Base-by-base conservation (phyloP, 2,888 invertebrate genomes). In the Andrena dorsata region DNA sequence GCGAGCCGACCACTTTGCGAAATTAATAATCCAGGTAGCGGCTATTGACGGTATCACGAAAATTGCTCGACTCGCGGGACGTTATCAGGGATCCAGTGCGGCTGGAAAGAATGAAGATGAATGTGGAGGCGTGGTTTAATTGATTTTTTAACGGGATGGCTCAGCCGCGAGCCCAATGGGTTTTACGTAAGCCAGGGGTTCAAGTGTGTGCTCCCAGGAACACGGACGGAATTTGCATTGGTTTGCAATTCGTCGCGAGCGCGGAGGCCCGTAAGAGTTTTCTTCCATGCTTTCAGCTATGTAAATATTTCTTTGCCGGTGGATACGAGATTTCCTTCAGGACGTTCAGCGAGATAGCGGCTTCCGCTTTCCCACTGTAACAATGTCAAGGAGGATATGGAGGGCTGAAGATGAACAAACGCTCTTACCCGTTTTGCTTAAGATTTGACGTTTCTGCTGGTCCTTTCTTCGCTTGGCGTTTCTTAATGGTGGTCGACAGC, bases 151-250 rank as follows among this genome's bases (percentile, higher is more conserved):
- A 32, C 66, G 60, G 13, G 51, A 63, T 65, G 35, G 41, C n/a
- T 69, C 28, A 32, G 49, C 28, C 56, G 26, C 58, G 53, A 68
- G 56, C 23, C 16, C 26, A n/a, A 16, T 10, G 53, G 56, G 66
- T 68, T 75, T 71, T 70, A 71, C 75, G 53, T 68, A 49, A 61
- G 10, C 28, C 20, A 41, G 23, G 28, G 32, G 56, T 51, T 47
- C 66, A 68, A 64, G 68, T 70, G 77, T 68, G 65, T 70, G 80
- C 85, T 79, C 88, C 90, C 88, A 85, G 87, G 86, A 87, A 87
- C 80, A 86, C 82, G 63, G 85, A 78, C 76, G 83, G 88, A 89
- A 90, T 90, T 90, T 90, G 90, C 90, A 89, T 90, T 86, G 88
- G 88, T 87, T 90, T 89, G 88, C 88, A 86, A 90, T 90, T 89